These are phyloP conservation scores for Plecotus auritus DNA, from an alignment of 2,113 vertebrate species.

Conservation along the genomic window DNA sequence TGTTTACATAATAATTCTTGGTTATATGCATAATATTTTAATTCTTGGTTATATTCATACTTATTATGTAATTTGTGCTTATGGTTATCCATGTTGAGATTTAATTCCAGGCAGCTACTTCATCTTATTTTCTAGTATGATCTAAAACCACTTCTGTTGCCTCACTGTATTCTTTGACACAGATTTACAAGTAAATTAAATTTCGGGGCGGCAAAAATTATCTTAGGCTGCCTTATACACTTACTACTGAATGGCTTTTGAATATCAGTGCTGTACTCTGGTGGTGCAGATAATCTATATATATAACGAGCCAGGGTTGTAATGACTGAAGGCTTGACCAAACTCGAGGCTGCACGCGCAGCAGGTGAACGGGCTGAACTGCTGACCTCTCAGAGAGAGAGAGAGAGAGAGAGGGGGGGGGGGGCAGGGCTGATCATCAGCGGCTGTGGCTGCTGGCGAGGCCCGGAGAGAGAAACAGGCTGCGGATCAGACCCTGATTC, in stretches of 20 bases:
- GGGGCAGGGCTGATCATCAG: too few relatives aligned
- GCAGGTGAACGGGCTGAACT: too few relatives aligned
- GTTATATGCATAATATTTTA: neutral
- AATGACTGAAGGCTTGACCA: too few relatives aligned
- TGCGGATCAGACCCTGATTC: too few relatives aligned
- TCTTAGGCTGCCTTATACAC: neutral
- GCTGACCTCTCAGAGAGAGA: too few relatives aligned
- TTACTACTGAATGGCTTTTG: neutral
- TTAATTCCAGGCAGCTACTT: neutral
- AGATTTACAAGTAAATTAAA: neutral
- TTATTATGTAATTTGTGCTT: constrained; percentile 33
- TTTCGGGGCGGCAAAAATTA: neutral
- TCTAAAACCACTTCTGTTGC: neutral
- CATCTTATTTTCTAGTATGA: neutral
- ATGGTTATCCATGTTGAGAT: neutral
- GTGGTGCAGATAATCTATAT: neutral
- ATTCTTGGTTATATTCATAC: neutral
- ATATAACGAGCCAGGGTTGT: too few relatives aligned
- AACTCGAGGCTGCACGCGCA: too few relatives aligned
- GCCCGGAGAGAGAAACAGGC: too few relatives aligned
- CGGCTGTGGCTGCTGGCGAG: too few relatives aligned
- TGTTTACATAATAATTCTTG: constrained; percentile 35
- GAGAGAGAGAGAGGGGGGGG: too few relatives aligned
- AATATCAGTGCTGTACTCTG: neutral
- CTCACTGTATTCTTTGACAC: neutral